phyloP scores from a whole-genome alignment of 2,888 invertebrate species.

The Trachelus stipa region DNA sequence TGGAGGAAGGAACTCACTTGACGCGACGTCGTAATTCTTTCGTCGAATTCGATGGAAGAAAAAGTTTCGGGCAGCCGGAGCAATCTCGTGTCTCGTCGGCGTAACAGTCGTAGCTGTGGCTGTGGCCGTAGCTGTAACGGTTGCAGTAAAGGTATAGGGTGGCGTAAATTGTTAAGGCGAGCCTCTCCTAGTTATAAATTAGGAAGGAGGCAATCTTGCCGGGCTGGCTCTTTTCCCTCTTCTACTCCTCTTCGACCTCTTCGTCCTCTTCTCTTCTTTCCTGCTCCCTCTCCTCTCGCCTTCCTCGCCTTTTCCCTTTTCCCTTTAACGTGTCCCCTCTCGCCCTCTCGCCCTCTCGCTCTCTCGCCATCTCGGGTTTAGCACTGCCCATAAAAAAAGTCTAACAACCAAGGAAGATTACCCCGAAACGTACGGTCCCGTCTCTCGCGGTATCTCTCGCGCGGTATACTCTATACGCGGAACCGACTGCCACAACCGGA shows the following conservation, averaged over 20 bases:
- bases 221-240: constrained; percentile 30
- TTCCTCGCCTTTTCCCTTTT: not conserved
- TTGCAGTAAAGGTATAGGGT: constrained; percentile 41
- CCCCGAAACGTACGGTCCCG: constrained; percentile 38
- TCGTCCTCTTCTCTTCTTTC: constrained; percentile 1
- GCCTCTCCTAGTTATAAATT: constrained; percentile 65
- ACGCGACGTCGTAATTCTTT: constrained; percentile 26
- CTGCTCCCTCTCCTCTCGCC: not conserved
- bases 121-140: constrained; percentile 42
- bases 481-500: not conserved
- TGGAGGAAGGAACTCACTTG: constrained; percentile 1
- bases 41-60: constrained; percentile 28
- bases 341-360: not conserved
- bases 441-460: constrained; percentile 14
- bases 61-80: constrained; percentile 27
- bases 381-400: constrained; percentile 43
- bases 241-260: constrained; percentile 17
- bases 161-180: constrained; percentile 65
- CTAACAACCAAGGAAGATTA: constrained; percentile 44
- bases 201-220: constrained; percentile 62
- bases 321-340: not conserved
- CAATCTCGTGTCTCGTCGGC: constrained; percentile 51
- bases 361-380: constrained; percentile 32
- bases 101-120: constrained; percentile 48
- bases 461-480: constrained; percentile 1